Base-by-base conservation (phyloP, 2,113 vertebrate species). In the Marcusenius ussheri region DNA sequence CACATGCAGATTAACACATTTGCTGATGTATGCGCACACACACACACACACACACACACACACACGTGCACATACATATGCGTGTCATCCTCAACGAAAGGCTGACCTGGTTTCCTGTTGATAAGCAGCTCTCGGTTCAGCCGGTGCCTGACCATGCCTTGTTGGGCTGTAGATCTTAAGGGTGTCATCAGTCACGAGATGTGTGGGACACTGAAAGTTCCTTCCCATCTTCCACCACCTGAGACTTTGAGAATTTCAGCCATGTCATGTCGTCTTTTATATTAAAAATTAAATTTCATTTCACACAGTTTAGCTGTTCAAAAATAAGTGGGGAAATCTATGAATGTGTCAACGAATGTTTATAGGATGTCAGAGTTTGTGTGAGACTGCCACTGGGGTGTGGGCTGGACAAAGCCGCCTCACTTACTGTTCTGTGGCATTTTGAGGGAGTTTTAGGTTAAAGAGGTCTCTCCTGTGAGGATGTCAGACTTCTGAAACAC, bases 291-390 rank as follows among this genome's bases (percentile, higher is more conserved):
- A 19, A 2, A 39, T 83, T 17, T 42, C 10, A 19, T 51, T 86
- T 24, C 24, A 6, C 45, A 15, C 10, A 27, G 47, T 86, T 51
- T 51, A 24, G 3, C 39, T 86, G n/a, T 50, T 83, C 21, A 83
- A 84, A 49, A 86, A 49, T 46, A 85, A 56, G 50, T 8, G 10
- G 13, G 11, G 47, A 87, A 87, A 6, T 42, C 35, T 19, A 39
- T 49, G 85, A 87, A 87, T 53, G 85, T 87, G 50, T 50, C 50
- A 56, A 87, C 21, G 50, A 53, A 56, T 87, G 85, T 87, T 51
- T 50, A 35, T 53, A 15, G 49, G 50, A 53, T 56, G 85, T 87
- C n/a, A 35, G 47, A 51, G 85, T 50, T 86, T 47, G 45, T 27
- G 46, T 50, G 83, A 86, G 83, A 10, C 45, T 27, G 47, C 24